A percentile compares a stretch with the other conserved stretches of the same genome.
Conservation (phyloP, 2,888 invertebrate genomes). For the Stratiomys singularior region DNA sequence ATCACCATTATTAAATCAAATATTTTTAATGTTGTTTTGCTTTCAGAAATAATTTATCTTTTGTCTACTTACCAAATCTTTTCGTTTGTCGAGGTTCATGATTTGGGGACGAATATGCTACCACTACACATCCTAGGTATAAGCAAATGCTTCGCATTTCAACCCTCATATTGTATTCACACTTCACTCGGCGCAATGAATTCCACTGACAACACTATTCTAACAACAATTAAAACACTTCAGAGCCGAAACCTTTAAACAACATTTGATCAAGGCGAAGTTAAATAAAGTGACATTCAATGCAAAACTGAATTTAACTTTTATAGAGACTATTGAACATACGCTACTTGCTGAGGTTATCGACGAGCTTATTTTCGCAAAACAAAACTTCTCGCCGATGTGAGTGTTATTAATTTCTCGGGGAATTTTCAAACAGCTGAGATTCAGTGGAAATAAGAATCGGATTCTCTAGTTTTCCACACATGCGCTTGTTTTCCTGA, state of each 20-base stretch:
- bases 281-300: not conserved
- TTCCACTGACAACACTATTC: not conserved
- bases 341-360: not conserved
- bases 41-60: no score
- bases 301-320: not conserved
- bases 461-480: not conserved
- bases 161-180: not conserved
- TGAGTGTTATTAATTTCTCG: not conserved
- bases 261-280: not conserved
- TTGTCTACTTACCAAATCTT: conserved; percentile 20
- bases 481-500: not conserved
- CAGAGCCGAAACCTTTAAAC: not conserved
- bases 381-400: not conserved
- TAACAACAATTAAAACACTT: not conserved
- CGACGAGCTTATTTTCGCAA: not conserved
- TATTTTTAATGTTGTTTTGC: no score
- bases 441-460: not conserved
- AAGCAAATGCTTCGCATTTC: not conserved
- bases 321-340: not conserved
- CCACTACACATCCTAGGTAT: not conserved
- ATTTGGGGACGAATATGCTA: not conserved
- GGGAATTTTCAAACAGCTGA: conserved; percentile 12
- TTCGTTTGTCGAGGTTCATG: not conserved
- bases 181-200: not conserved
- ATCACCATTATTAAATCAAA: no score